Percentiles rank a stretch among this genome's conserved stretches.
Evolutionary conservation across 2,797 vertebrate genomes (phyloP).

Genomic region (Apodemus agrarius): DNA sequence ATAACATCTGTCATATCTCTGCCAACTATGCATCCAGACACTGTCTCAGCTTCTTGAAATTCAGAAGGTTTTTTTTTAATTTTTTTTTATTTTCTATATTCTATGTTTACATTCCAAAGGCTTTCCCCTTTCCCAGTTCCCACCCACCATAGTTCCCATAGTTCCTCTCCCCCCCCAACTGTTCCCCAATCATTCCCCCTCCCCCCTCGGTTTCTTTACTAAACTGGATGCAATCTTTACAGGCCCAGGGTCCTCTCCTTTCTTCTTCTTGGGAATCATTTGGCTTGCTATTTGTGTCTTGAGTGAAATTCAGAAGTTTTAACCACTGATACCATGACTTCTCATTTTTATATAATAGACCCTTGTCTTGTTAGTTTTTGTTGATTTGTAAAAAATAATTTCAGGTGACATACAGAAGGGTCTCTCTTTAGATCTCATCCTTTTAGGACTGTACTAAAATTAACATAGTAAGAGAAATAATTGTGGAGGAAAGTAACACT

Average conservation of each 20-base stretch:
- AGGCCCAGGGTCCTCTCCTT: too few relatives aligned
- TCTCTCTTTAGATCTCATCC: not conserved
- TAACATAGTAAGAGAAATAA: not conserved
- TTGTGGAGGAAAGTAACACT: not conserved
- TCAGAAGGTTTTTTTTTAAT: not conserved
- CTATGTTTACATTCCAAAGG: too few relatives aligned
- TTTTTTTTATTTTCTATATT: too few relatives aligned
- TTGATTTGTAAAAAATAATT: not conserved
- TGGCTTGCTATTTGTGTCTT: too few relatives aligned
- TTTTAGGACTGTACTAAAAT: not conserved
- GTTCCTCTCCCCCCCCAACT: too few relatives aligned
- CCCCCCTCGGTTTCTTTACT: too few relatives aligned
- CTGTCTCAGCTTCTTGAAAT: not conserved
- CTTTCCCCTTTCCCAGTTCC: too few relatives aligned
- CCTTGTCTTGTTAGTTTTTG: not conserved
- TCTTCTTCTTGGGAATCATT: too few relatives aligned
- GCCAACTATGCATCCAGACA: not conserved
- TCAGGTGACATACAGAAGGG: not conserved
- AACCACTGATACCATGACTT: not conserved
- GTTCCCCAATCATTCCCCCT: too few relatives aligned
- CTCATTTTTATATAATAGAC: not conserved
- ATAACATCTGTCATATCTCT: not conserved
- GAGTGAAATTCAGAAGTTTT: not conserved
- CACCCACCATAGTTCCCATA: too few relatives aligned
- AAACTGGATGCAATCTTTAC: too few relatives aligned